Evolutionary conservation across 2,797 vertebrate genomes (phyloP).

Genomic region (Diplodus sargus): DNA sequence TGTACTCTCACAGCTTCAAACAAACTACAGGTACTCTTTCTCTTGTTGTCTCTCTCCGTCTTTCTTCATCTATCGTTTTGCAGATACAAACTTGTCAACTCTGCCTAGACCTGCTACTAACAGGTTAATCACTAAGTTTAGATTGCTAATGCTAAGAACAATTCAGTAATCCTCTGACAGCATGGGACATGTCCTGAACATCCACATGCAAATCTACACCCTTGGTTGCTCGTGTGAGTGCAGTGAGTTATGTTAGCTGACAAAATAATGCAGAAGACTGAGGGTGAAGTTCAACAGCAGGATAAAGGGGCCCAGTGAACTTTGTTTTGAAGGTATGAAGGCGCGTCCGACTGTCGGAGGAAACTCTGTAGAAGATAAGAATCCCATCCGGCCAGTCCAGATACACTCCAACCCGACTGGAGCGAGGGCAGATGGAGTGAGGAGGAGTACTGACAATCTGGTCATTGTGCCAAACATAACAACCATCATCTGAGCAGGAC

Average conservation of each 20-base stretch:
- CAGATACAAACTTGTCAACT: not conserved
- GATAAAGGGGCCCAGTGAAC: slow-evolving; percentile 26
- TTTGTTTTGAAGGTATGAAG: slow-evolving; percentile 27
- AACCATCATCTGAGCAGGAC: not conserved
- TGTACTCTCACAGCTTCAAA: no score
- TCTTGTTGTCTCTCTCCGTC: no score
- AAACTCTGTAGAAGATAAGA: slow-evolving; percentile 64
- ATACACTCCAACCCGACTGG: slow-evolving; percentile 46
- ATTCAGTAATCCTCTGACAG: not conserved
- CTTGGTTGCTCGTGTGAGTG: not conserved
- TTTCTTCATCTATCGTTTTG: not conserved
- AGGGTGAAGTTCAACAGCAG: slow-evolving; percentile 28
- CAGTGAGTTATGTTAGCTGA: not conserved
- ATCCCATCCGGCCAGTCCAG: slow-evolving; percentile 42
- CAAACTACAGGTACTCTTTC: no score
- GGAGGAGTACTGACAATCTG: fast-evolving
- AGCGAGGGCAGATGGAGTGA: slow-evolving; percentile 1
- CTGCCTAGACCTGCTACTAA: not conserved
- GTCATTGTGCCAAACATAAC: not conserved
- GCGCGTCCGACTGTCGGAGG: slow-evolving; percentile 11
- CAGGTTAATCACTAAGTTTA: not conserved
- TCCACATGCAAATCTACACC: not conserved
- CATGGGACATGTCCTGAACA: not conserved
- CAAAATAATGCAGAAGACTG: slow-evolving; percentile 20
- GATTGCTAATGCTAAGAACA: not conserved